A percentile compares a stretch with the other conserved stretches of the same genome.
Conservation (phyloP, 2,113 vertebrate genomes). For the Campylorhamphus procurvoides region DNA sequence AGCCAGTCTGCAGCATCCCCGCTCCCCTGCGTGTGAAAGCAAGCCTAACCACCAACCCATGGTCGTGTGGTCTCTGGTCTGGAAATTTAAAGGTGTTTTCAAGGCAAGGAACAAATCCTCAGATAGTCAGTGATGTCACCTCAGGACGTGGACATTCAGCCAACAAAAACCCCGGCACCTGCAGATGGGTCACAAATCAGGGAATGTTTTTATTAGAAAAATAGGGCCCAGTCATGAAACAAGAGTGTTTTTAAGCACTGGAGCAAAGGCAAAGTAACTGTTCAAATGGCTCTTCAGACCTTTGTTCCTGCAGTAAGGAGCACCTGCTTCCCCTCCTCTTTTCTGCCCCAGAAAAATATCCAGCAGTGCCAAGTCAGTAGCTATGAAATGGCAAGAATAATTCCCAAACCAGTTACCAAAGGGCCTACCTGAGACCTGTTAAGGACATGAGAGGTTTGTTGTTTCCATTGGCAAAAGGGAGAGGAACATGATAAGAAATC, state of each 20-base stretch:
- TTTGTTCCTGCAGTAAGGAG: not conserved
- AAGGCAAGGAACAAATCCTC: not conserved
- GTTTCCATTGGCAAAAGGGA: not conserved
- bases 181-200: not conserved
- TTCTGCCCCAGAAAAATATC: not conserved
- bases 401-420: not conserved
- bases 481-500: not conserved
- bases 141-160: not conserved
- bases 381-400: not conserved
- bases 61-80: not conserved
- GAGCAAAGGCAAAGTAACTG: not conserved
- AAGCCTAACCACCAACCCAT: not conserved
- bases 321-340: not conserved
- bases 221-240: not conserved
- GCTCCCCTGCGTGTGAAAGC: not conserved
- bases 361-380: not conserved
- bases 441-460: not conserved
- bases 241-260: not conserved
- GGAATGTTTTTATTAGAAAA: not conserved
- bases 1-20: not conserved
- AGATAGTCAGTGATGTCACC: not conserved
- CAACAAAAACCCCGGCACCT: conserved; percentile 15
- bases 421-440: not conserved
- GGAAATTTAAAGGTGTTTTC: not conserved
- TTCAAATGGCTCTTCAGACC: not conserved